Evolutionary conservation across 2,888 invertebrate species (phyloP).

Genomic region (Cataglyphis livida): DNA sequence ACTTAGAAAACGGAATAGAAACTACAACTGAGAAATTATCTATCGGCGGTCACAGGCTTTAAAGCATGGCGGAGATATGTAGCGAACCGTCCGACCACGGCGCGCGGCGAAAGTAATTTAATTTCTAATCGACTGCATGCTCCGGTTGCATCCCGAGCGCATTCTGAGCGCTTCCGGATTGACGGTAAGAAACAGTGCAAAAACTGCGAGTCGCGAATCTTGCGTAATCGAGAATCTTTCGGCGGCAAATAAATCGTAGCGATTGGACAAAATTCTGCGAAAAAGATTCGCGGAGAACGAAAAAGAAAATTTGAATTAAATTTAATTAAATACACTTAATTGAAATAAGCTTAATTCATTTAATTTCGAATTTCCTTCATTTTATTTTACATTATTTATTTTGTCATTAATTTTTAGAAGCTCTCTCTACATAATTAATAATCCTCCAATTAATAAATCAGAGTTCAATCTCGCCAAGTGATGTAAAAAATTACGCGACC

Average conservation of each 20-base stretch:
- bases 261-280: neutral
- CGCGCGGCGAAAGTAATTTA: constrained; percentile 69
- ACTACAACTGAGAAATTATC: neutral
- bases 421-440: neutral
- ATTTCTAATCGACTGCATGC: constrained; percentile 68
- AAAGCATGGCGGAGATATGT: neutral
- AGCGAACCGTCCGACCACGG: constrained; percentile 33
- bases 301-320: neutral
- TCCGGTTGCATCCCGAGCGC: constrained; percentile 31
- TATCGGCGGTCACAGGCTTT: neutral
- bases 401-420: too few relatives aligned
- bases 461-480: neutral
- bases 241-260: neutral
- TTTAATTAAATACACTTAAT: neutral
- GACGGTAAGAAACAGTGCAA: constrained; percentile 15
- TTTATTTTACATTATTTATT: too few relatives aligned
- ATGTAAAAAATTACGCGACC: constrained; percentile 4
- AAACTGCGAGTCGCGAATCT: constrained; percentile 6
- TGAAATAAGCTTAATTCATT: neutral
- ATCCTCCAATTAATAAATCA: neutral
- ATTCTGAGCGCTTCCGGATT: neutral
- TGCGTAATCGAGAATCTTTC: neutral
- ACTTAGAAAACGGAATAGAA: neutral
- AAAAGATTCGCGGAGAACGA: neutral
- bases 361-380: too few relatives aligned